Conservation (phyloP, 2,113 vertebrate species). For the Ploceus nigricollis region DNA sequence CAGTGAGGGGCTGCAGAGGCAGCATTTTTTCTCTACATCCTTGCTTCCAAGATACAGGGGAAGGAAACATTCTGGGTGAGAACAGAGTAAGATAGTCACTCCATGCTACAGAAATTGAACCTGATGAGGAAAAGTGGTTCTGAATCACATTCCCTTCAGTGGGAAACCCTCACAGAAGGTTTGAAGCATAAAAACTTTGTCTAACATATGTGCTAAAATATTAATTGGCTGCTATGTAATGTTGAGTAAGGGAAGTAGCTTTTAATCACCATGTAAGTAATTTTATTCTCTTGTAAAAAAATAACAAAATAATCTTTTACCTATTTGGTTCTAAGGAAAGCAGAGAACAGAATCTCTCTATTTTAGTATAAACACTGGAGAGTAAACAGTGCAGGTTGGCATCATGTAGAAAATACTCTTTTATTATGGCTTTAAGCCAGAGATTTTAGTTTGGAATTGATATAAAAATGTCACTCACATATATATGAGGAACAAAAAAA, state of each 20-base stretch:
- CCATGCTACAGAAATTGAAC: not conserved
- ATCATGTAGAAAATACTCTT: conserved; percentile 20
- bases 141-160: accelerated
- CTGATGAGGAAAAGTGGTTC: not conserved
- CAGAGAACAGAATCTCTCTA: not conserved
- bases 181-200: not conserved
- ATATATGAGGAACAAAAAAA: conserved; percentile 40
- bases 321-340: not conserved
- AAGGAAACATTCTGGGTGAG: not conserved
- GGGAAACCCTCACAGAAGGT: not conserved
- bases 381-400: not conserved
- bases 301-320: not conserved
- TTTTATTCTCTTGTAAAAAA: not conserved
- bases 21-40: not conserved
- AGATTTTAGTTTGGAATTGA: conserved; percentile 45
- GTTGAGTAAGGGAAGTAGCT: not conserved
- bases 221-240: not conserved
- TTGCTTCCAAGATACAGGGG: not conserved
- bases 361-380: not conserved
- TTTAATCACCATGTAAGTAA: not conserved
- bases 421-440: conserved; percentile 35
- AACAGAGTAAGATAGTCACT: not conserved
- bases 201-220: not conserved
- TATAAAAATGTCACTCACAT: conserved; percentile 38
- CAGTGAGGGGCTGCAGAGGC: not conserved